Evolutionary conservation across 1,140 invertebrate genomes (phyloP).

Genomic region (Temnothorax longispinosus): DNA sequence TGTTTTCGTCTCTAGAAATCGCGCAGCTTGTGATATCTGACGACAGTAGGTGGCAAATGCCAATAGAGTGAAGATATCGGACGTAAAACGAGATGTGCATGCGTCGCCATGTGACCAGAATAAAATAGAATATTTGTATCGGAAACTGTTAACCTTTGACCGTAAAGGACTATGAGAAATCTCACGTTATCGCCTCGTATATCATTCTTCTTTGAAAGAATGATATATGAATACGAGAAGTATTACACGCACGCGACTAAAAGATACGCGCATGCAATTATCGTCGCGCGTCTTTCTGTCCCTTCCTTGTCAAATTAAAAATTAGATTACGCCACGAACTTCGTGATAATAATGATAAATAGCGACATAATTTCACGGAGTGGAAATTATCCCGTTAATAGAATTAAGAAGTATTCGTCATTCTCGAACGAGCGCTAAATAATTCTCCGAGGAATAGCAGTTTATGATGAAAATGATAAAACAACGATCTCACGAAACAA

Average conservation of each 20-base stretch:
- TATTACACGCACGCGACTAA: too few species aligned
- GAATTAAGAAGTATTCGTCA: slow-evolving; percentile 7
- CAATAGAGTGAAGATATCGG: slow-evolving; percentile 54
- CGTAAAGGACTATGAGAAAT: slow-evolving; percentile 14
- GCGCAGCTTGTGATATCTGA: slow-evolving; percentile 20
- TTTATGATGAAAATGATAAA: slow-evolving; percentile 1
- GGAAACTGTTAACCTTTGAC: slow-evolving; percentile 55
- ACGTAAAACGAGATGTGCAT: slow-evolving; percentile 41
- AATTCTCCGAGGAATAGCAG: not conserved
- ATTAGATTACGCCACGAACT: not conserved
- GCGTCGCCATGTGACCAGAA: slow-evolving; percentile 35
- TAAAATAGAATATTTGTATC: slow-evolving; percentile 42
- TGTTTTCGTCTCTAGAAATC: not conserved
- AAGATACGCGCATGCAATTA: not conserved
- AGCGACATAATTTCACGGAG: not conserved
- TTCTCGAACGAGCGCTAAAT: not conserved
- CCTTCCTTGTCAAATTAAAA: not conserved
- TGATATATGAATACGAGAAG: too few species aligned
- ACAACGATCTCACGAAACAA: not conserved
- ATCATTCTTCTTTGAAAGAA: not conserved
- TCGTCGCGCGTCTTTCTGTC: not conserved
- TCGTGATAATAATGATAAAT: not conserved
- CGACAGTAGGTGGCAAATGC: slow-evolving; percentile 40
- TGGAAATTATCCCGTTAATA: not conserved
- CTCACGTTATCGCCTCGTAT: not conserved